phyloP scores from a whole-genome alignment of 2,888 invertebrate genomes.

The Doris montereyensis region DNA sequence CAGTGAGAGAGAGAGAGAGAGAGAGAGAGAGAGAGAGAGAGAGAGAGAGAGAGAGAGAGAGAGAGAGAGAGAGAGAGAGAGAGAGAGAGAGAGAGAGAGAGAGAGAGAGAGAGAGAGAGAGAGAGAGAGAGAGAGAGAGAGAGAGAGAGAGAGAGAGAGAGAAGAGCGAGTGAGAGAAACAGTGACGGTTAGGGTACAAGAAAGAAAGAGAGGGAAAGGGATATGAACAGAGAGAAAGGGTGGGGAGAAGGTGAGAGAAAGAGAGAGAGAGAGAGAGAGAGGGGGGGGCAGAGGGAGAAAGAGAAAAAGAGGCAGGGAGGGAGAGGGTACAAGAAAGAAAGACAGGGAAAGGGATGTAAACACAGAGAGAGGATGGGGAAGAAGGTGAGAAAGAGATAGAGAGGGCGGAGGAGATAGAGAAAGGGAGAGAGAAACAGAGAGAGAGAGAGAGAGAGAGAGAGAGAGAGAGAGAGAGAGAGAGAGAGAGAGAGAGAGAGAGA shows the following conservation, averaged over 20 bases:
- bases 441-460: not conserved
- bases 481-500: not conserved
- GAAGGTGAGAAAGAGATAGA: not conserved
- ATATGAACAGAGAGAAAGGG: conserved; percentile 9
- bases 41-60: conserved; percentile 20
- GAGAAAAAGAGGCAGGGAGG: not conserved
- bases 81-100: not conserved
- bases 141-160: conserved; percentile 5
- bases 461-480: not conserved
- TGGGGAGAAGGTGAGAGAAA: no score
- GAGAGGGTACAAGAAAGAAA: not conserved
- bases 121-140: conserved; percentile 13
- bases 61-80: conserved; percentile 15
- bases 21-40: conserved; percentile 2
- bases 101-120: conserved; percentile 16
- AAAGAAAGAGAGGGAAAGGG: conserved; percentile 12
- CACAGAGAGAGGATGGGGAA: no score
- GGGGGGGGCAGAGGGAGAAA: not conserved
- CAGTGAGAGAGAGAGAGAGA: not conserved
- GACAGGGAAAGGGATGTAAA: not conserved
- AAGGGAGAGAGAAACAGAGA: not conserved
- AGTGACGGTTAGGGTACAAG: not conserved
- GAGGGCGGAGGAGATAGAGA: not conserved
- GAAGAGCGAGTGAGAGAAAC: not conserved
- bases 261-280: conserved; percentile 10